Conservation (phyloP, 2,113 vertebrate genomes). For the Lagenorhynchus albirostris region DNA sequence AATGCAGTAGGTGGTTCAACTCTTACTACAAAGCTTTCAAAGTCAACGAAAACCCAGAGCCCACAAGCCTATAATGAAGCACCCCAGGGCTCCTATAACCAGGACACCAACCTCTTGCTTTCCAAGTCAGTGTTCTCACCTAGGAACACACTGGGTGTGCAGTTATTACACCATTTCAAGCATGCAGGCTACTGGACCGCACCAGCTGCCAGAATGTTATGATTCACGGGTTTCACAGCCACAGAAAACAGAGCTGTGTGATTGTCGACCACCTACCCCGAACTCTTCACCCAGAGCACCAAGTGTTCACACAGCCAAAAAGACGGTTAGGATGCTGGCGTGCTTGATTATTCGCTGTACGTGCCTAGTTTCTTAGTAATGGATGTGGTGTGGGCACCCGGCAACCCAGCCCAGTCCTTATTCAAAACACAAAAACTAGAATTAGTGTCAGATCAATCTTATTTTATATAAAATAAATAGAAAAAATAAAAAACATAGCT, state of each 20-base stretch:
- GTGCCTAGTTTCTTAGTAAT: neutral
- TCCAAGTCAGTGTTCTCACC: neutral
- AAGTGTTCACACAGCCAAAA: neutral
- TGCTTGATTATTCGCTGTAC: neutral
- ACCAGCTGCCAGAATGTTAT: neutral
- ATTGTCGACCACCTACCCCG: neutral
- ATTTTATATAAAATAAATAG: neutral
- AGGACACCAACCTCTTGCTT: neutral
- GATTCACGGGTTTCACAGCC: slow-evolving; percentile 5
- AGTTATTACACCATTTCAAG: neutral
- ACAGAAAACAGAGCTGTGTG: neutral
- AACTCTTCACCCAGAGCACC: neutral
- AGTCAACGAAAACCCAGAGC: neutral
- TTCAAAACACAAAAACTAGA: neutral
- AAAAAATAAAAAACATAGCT: neutral
- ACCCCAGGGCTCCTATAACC: neutral
- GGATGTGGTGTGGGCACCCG: no score
- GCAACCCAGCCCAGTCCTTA: neutral
- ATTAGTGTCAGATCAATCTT: neutral
- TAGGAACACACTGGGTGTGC: neutral
- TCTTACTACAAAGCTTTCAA: neutral
- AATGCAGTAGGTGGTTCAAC: neutral
- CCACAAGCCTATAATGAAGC: neutral
- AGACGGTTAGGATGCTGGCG: neutral
- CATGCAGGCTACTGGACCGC: neutral